These are phyloP conservation scores for Centruroides vittatus DNA, from an alignment of 1,140 invertebrate species.

Conservation along the genomic window DNA sequence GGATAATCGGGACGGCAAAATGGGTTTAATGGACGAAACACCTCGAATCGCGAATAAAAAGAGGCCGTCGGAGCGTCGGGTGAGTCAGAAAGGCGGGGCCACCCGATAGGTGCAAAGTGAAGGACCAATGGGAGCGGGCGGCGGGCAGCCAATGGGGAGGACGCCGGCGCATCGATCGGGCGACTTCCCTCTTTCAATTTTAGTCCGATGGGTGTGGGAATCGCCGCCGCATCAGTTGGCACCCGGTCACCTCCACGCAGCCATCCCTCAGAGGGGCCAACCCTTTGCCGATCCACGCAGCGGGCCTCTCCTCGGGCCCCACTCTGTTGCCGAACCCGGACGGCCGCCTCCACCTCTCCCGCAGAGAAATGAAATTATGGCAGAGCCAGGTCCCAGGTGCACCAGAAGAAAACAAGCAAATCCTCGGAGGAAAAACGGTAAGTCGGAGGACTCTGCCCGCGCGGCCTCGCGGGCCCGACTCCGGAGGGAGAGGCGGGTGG, in stretches of 20 bases:
- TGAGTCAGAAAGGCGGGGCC: background rate
- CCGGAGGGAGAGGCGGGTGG: too few species aligned
- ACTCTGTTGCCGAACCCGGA: background rate
- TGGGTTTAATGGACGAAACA: too few species aligned
- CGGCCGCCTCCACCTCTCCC: background rate
- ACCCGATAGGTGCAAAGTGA: background rate
- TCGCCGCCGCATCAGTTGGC: background rate
- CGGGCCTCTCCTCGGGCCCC: background rate
- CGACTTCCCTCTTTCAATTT: background rate
- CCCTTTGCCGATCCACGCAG: background rate
- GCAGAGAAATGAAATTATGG: background rate
- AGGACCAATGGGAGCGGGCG: background rate
- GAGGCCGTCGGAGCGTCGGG: too few species aligned
- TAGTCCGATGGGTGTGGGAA: background rate
- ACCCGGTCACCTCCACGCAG: background rate
- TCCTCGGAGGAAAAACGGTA: background rate
- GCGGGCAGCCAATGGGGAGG: background rate
- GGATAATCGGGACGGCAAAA: too few species aligned
- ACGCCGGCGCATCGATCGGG: background rate
- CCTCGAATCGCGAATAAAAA: too few species aligned
- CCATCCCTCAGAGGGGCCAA: background rate
- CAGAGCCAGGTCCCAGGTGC: background rate
- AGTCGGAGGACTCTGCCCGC: background rate
- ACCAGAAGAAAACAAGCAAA: background rate
- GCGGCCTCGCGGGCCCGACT: too few species aligned